A percentile compares a stretch with the other conserved stretches of the same genome.
phyloP scores from a whole-genome alignment of 1,140 invertebrate species.

The Rhyacophila brunnea region DNA sequence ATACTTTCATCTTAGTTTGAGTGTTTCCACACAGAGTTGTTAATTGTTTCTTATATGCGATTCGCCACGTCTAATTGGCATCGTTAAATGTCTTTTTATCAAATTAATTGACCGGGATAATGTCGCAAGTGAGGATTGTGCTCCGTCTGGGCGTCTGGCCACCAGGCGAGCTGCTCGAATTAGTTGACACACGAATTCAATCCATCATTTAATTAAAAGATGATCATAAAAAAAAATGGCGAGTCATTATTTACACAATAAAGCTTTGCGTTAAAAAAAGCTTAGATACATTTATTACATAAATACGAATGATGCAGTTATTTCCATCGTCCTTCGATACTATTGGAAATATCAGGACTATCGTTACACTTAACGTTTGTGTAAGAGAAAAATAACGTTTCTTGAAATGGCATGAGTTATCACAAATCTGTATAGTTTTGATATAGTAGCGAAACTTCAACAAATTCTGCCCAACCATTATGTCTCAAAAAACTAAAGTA shows the following conservation, averaged over 20 bases:
- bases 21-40: neutral
- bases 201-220: neutral
- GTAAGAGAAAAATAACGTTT: too few relatives aligned
- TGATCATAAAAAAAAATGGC: neutral
- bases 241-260: constrained; percentile 4
- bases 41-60: constrained; percentile 5
- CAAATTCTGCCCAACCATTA: too few relatives aligned
- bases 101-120: constrained; percentile 15
- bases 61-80: constrained; percentile 15
- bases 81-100: constrained; percentile 11
- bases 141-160: neutral
- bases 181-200: neutral
- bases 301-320: too few relatives aligned
- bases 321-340: too few relatives aligned
- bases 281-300: too few relatives aligned
- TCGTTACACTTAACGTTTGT: too few relatives aligned
- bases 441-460: too few relatives aligned
- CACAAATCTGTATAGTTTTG: too few relatives aligned
- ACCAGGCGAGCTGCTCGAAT: neutral
- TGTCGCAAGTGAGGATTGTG: constrained; percentile 5
- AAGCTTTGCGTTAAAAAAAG: too few relatives aligned
- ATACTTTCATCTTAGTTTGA: neutral
- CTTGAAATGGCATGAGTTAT: too few relatives aligned
- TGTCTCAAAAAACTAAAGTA: too few relatives aligned
- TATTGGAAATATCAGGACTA: too few relatives aligned